A percentile compares a stretch with the other conserved stretches of the same genome.
phyloP scores from a whole-genome alignment of 2,888 invertebrate species.

The Cheilosia grossa region DNA sequence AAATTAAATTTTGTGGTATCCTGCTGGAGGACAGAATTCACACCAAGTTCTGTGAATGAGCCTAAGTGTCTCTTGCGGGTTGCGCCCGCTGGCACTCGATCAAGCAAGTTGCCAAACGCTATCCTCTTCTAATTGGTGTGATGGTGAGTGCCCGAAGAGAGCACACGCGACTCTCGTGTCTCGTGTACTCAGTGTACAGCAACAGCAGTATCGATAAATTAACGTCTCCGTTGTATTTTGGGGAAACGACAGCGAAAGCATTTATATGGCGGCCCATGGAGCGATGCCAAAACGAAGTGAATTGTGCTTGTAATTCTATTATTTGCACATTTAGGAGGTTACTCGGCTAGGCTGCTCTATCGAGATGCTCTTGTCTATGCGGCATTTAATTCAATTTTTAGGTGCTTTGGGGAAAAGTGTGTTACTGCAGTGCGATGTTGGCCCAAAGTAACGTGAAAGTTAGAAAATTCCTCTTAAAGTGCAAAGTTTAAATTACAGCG shows the following conservation, averaged over 20 bases:
- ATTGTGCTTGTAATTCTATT: slow-evolving; percentile 52
- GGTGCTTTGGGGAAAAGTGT: slow-evolving; percentile 33
- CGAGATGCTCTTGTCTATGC: slow-evolving; percentile 25
- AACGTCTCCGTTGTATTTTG: slow-evolving; percentile 26
- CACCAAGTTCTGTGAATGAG: slow-evolving; percentile 37
- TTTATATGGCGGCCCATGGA: slow-evolving; percentile 36
- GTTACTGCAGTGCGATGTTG: slow-evolving; percentile 57
- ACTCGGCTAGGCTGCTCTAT: neutral
- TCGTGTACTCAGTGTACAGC: slow-evolving; percentile 19
- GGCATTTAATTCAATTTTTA: slow-evolving; percentile 62
- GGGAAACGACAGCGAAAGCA: slow-evolving; percentile 42
- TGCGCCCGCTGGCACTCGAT: slow-evolving; percentile 60
- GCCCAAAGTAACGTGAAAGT: slow-evolving; percentile 39
- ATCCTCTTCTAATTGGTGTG: slow-evolving; percentile 54
- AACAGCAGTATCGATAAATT: slow-evolving; percentile 57
- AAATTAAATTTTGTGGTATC: slow-evolving; percentile 68
- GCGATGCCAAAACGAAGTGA: slow-evolving; percentile 35
- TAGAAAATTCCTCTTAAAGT: slow-evolving; percentile 37
- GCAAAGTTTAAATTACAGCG: slow-evolving; percentile 13
- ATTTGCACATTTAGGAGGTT: slow-evolving; percentile 35
- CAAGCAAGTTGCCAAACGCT: slow-evolving; percentile 52
- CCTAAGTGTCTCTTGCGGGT: slow-evolving; percentile 19
- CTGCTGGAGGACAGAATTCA: slow-evolving; percentile 13
- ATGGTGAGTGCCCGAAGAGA: slow-evolving; percentile 22
- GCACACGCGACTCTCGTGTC: slow-evolving; percentile 58